Evolutionary conservation across 2,888 invertebrate species (phyloP).

Genomic region (Leptopilina syphax): DNA sequence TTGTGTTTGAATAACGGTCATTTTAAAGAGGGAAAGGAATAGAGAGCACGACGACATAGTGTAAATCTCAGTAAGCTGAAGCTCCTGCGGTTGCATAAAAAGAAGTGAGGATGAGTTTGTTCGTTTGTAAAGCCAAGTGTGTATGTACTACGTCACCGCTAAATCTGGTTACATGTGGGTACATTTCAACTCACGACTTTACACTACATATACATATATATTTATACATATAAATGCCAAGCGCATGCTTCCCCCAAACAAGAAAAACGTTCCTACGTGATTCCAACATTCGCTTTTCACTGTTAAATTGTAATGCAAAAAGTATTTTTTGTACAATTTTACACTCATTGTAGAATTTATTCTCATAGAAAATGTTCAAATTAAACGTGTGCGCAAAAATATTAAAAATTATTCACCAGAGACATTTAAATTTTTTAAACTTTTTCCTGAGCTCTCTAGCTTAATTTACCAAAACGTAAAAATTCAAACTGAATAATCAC

Average conservation of each 20-base stretch:
- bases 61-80: constrained; percentile 5
- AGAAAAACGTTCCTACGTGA: constrained; percentile 14
- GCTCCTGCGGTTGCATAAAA: constrained; percentile 8
- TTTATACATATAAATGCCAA: background rate
- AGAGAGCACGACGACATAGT: no score
- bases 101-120: constrained; percentile 4
- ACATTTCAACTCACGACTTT: constrained; percentile 28
- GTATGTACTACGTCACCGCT: background rate
- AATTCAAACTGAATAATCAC: no score
- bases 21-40: constrained; percentile 9
- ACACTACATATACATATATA: no score
- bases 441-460: no score
- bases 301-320: background rate
- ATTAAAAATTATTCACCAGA: background rate
- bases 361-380: background rate
- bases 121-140: background rate
- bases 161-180: constrained; percentile 15
- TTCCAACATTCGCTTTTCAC: constrained; percentile 14
- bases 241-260: constrained; percentile 9
- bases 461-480: background rate
- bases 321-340: constrained; percentile 2
- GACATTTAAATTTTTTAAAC: background rate
- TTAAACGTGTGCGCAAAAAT: background rate
- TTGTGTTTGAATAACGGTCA: no score
- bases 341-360: background rate